A percentile compares a stretch with the other conserved stretches of the same genome.
Conservation (phyloP, 2,888 invertebrate species). For the Athripsodes cinereus region DNA sequence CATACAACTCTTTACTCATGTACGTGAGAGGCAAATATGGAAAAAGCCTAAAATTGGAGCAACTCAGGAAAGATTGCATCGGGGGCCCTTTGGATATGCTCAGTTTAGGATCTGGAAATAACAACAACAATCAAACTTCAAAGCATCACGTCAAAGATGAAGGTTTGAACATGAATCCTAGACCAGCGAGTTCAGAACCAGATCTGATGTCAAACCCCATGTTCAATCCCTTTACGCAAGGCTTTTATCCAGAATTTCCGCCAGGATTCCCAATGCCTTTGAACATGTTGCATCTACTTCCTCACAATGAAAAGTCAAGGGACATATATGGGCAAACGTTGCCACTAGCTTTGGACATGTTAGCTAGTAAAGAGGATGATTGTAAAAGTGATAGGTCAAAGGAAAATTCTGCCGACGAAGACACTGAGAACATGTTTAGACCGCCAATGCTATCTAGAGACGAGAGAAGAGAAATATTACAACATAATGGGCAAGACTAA, state of each 20-base stretch:
- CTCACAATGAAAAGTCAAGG: slow-evolving; percentile 69
- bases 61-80: slow-evolving; percentile 82
- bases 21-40: slow-evolving; percentile 90
- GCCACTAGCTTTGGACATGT: slow-evolving; percentile 52
- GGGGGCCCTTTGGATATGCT: slow-evolving; percentile 71
- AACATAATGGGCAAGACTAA: slow-evolving; percentile 79
- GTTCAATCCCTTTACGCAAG: slow-evolving; percentile 72
- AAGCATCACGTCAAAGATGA: slow-evolving; percentile 53
- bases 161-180: slow-evolving; percentile 45
- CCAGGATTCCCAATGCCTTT: slow-evolving; percentile 76
- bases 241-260: slow-evolving; percentile 79
- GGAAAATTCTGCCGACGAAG: slow-evolving; percentile 56
- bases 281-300: slow-evolving; percentile 77
- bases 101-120: slow-evolving; percentile 55
- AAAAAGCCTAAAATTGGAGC: slow-evolving; percentile 84
- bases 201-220: slow-evolving; percentile 60
- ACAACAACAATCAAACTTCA: slow-evolving; percentile 51
- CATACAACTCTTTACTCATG: slow-evolving; percentile 89
- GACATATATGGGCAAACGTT: slow-evolving; percentile 53
- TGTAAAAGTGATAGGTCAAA: slow-evolving; percentile 60
- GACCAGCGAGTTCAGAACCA: slow-evolving; percentile 64
- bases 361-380: slow-evolving; percentile 57
- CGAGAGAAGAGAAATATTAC: slow-evolving; percentile 59
- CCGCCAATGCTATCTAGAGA: slow-evolving; percentile 54
- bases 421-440: slow-evolving; percentile 46